These are phyloP conservation scores for Pipistrellus pygmaeus DNA, from an alignment of 2,797 vertebrate species.

Conservation along the genomic window DNA sequence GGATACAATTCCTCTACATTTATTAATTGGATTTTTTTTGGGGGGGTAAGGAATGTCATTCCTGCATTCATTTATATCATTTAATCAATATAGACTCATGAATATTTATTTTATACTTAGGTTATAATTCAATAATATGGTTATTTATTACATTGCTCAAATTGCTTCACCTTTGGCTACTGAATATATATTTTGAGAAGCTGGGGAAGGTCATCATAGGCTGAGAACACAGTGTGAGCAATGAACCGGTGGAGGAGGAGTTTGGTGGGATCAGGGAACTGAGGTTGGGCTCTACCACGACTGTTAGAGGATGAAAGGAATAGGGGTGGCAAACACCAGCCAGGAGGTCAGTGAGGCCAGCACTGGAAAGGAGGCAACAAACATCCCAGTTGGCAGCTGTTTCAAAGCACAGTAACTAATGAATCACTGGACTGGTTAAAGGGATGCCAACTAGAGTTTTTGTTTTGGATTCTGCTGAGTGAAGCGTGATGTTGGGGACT, in stretches of 20 bases:
- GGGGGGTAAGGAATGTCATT: background rate
- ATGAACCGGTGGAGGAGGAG: background rate
- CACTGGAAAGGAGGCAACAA: background rate
- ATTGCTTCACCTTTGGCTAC: conserved; percentile 13
- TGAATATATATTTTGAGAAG: conserved; percentile 14
- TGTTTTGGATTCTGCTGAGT: conserved; percentile 43
- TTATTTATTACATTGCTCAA: conserved; percentile 17
- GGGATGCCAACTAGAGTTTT: conserved; percentile 4
- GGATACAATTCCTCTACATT: background rate
- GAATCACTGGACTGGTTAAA: background rate
- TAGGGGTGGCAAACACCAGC: background rate
- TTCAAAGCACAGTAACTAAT: conserved; percentile 52
- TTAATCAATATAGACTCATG: background rate
- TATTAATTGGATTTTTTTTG: conserved; percentile 28
- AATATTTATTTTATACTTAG: conserved; percentile 42
- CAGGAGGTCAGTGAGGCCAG: conserved; percentile 15
- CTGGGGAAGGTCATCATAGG: background rate
- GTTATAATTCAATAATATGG: background rate
- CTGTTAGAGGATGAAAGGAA: background rate
- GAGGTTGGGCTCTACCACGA: background rate
- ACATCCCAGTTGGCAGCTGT: background rate
- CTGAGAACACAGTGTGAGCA: background rate
- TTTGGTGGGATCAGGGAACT: background rate
- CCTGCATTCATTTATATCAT: background rate
- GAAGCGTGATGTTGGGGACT: conserved; percentile 37